Base-by-base conservation (phyloP, 2,888 invertebrate species). In the Synanthedon tipuliformis region DNA sequence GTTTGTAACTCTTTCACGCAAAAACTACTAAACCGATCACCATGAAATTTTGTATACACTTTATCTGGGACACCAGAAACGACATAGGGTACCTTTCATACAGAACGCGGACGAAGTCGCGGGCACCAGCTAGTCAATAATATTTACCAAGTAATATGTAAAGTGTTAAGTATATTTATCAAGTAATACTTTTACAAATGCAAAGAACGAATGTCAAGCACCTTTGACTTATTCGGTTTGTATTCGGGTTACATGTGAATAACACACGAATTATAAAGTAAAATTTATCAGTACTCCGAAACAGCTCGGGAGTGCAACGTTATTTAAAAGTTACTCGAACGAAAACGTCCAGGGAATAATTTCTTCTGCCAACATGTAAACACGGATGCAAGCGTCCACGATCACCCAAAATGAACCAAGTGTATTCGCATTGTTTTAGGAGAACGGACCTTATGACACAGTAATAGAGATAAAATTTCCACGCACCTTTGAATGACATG, bases 311-410 rank as follows among this genome's bases (percentile, higher is more conserved):
- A 61, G 62, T 60, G 61, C 63, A 56, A 55, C 59, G 66, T 73
- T 75, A 74, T 78, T 77, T 71, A 71, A 76, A 73, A 72, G 68
- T 65, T 65, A 65, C 64, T 71, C 62, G 64, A 72, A 69, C 69
- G 60, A 68, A 67, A 68, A 69, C 70, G 69, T 72, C 67, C 68
- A 74, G 68, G 66, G 75, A 76, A 76, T 77, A 74, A 78, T 79
- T 81, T 74, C 73, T 76, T 73, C 70, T 70, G 68, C 71, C 71
- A 69, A 76, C 75, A 76, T 76, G 75, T 81, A 80, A 81, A 81
- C 82, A 79, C 73, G 68, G 68, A 70, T 56, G 56, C 53, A 53
- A 53, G 40, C n/a, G 23, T 48, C 15, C 34, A 48, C 18, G 12
- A 23, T 41, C 45, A 16, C 34, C 34, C 49, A 49, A 49, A 49